phyloP scores from a whole-genome alignment of 2,888 invertebrate genomes.

The Cephus rjabovi region DNA sequence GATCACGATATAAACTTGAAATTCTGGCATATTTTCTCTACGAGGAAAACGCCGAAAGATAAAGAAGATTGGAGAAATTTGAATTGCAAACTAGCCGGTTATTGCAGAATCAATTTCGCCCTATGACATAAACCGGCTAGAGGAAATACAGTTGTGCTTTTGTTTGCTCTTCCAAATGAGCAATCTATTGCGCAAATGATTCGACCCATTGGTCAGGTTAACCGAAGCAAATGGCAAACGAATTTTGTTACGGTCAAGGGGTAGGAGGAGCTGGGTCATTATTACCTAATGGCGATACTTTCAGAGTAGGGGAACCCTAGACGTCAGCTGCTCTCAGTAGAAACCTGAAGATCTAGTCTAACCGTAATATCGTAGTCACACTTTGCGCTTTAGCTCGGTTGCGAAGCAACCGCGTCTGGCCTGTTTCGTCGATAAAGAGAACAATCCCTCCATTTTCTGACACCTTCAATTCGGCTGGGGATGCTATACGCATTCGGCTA shows the following conservation, averaged over 20 bases:
- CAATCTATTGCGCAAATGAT: not conserved
- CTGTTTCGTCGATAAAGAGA: slow-evolving; percentile 22
- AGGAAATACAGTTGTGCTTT: not conserved
- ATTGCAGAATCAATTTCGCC: not conserved
- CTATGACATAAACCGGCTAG: not conserved
- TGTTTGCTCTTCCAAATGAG: not conserved
- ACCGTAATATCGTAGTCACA: not conserved
- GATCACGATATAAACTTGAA: not conserved
- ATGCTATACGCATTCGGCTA: not conserved
- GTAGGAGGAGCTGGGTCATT: not conserved
- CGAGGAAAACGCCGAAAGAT: too few relatives aligned
- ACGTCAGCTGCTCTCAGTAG: not conserved
- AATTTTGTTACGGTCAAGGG: not conserved
- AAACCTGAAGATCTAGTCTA: not conserved
- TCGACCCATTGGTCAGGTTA: not conserved
- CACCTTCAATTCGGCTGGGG: not conserved
- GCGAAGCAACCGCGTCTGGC: slow-evolving; percentile 15
- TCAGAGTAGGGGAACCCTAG: not conserved
- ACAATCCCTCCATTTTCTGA: not conserved
- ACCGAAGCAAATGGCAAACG: not conserved
- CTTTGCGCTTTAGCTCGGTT: slow-evolving; percentile 7
- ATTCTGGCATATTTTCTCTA: too few relatives aligned
- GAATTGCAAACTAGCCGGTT: not conserved
- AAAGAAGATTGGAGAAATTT: too few relatives aligned
- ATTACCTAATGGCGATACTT: not conserved